Conservation (phyloP, 2,797 vertebrate genomes). For the Morus bassanus region DNA sequence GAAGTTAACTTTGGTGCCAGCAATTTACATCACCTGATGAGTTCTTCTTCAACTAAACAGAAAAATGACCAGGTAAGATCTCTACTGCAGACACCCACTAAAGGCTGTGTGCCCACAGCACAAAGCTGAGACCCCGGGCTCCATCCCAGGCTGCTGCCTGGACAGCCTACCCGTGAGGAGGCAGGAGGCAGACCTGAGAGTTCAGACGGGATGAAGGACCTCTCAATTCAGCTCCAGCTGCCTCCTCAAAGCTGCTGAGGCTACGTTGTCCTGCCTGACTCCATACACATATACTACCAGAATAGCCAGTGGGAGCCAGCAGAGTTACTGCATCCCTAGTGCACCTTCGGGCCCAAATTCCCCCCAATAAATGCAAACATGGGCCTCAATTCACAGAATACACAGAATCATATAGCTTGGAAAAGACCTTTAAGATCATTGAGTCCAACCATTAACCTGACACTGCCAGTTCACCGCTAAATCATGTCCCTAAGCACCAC, state of each 20-base stretch:
- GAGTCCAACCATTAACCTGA: too few species aligned
- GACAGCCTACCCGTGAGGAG: background rate
- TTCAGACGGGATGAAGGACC: background rate
- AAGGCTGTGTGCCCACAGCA: background rate
- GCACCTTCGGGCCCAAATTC: background rate
- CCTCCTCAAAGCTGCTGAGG: background rate
- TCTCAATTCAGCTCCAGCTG: background rate
- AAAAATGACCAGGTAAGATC: background rate
- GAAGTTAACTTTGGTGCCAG: background rate
- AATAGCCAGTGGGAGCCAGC: background rate
- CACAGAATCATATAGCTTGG: too few species aligned
- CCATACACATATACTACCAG: background rate
- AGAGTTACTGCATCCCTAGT: background rate
- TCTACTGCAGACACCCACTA: background rate
- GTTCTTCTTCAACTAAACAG: background rate
- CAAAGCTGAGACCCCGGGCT: accelerated
- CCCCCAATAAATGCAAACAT: background rate
- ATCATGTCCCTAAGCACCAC: too few species aligned
- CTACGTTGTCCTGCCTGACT: accelerated
- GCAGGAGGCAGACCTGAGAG: background rate
- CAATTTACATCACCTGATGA: background rate
- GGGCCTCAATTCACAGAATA: background rate
- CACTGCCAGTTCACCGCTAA: too few species aligned
- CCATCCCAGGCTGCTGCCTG: background rate
- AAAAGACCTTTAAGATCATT: too few species aligned